Evolutionary conservation across 1,140 invertebrate species (phyloP).

Genomic region (Zaprionus vittiger): DNA sequence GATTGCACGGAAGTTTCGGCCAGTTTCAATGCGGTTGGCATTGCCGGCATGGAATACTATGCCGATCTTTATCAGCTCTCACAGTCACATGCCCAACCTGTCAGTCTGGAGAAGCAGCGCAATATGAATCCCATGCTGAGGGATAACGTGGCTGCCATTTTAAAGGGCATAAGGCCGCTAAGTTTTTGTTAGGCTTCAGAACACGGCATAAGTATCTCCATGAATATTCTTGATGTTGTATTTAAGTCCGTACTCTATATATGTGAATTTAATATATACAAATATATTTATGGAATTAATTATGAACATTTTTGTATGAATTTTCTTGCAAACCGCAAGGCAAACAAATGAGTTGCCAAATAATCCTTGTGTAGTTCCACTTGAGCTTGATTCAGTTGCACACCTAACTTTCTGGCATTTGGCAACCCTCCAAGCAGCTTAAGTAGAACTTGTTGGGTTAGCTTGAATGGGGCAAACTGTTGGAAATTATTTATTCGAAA

Average conservation of each 20-base stretch:
- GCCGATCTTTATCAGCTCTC: constrained; percentile 88
- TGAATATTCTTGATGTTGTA: too few species aligned
- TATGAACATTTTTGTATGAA: background rate
- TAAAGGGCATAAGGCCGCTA: constrained; percentile 76
- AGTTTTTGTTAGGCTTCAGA: constrained; percentile 69
- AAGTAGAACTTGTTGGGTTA: constrained; percentile 7
- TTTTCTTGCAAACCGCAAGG: background rate
- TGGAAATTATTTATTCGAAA: constrained; percentile 50
- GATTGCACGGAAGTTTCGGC: constrained; percentile 90
- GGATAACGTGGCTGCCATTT: constrained; percentile 76
- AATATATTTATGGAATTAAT: background rate
- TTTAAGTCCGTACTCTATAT: background rate
- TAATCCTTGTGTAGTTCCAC: background rate
- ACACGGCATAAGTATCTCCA: background rate
- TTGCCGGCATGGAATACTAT: constrained; percentile 87
- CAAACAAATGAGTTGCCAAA: background rate
- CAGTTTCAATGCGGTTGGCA: constrained; percentile 86
- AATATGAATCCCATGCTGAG: constrained; percentile 77
- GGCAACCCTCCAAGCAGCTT: constrained; percentile 3
- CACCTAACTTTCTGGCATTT: constrained; percentile 1
- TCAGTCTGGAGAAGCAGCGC: constrained; percentile 72
- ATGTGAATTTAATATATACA: background rate
- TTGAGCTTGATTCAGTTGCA: constrained; percentile 2
- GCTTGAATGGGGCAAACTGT: constrained; percentile 25
- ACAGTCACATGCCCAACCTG: constrained; percentile 72